Evolutionary conservation across 2,888 invertebrate genomes (phyloP), one percentile per base, ranked within the genome.

Genomic region (Lordiphosa andalusiaca): DNA sequence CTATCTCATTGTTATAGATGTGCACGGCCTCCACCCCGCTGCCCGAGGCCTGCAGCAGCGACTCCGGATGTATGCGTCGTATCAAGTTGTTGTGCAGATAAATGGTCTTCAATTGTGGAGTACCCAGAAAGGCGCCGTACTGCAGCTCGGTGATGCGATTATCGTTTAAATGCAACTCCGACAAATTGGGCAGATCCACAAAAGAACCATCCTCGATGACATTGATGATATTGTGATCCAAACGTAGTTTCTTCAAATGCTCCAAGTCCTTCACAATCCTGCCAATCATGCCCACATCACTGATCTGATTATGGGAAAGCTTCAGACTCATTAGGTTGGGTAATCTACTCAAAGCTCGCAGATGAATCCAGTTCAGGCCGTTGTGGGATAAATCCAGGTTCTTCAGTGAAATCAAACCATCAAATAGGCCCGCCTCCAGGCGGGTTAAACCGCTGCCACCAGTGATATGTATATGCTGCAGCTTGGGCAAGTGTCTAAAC

Each of bases 241-340:
- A 88, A 59, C 93, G 92, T 33, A 96, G 88, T 23, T 92, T 91
- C 48, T 94, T 92, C 30, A 96, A 88, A 57, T 92, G 91, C n/a
- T 93, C 93, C 46, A 96, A 90, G 80, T 95, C 96, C 86, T 94
- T 92, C 10, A 93, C 92, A 9, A 94, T 94, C 71, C 95, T 91
- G 3, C 96, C 96, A 7, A 96, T 91, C 92, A 95, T 94, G n/a
- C 93, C 92, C 9, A 95, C 95, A 85, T 96, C 96, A 7, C 91
- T 91, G 69, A 96, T 92, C 72, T 92, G 91, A 84, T 96, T 96
- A 46, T 93, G 92, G 10, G 92, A 91, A 0, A 96, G 89, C 19
- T 93, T 93, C 10, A 96, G 87, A 74, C 94, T 94, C 44, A 91
- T 91, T 58, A 96, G 86, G 47, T 91, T 91, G n/a, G 95, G 94